Evolutionary conservation across 2,113 vertebrate species (phyloP), one percentile per base, ranked within the genome.

Genomic region (Cryptomyrus ogoouensis): DNA sequence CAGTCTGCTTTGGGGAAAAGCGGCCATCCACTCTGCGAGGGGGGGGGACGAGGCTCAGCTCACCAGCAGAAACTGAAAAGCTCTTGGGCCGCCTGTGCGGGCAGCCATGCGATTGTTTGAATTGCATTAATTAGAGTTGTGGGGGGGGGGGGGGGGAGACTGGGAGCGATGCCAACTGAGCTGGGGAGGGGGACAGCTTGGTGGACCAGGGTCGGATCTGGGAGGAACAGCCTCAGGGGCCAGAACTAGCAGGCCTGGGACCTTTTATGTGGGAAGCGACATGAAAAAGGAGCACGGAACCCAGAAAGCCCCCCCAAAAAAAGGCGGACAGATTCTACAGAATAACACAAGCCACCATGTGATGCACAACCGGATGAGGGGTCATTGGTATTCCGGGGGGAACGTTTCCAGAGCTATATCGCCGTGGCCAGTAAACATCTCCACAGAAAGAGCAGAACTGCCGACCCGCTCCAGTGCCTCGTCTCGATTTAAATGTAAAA

Each of bases 101-200:
- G 84, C 89, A 88, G 92, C 90, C 62, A 83, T 90, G 90, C 89
- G 88, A 92, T 91, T 91, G 90, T 92, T 93, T 89, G 85, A 91
- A 62, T 9, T 70, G 88, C 74, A 91, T 92, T 93, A 62, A 91
- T 91, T 91, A 8, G 53, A 91, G 90, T 53, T 24, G 53, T 5
- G 4, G 53, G 5, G 17, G 21, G 6, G 19, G 35, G 17, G 52
- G 53, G 52, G 19, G 19, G 1, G 47, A 8, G 46, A 10, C 39
- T 5, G 83, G 83, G 42, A 15, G 3, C 9, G 9, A 47, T 24
- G 42, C 83, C 42, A 83, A 44, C 12, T 12, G 35, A 19, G 27
- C 27, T 39, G 74, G 17, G 19, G 17, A 0, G 39, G 74, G 31
- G 83, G 46, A 5, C 21, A 6, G 21, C 47, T 49, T 50, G 17